Base-by-base conservation (phyloP, 2,797 vertebrate species). In the Schizopygopsis malacanthus region DNA sequence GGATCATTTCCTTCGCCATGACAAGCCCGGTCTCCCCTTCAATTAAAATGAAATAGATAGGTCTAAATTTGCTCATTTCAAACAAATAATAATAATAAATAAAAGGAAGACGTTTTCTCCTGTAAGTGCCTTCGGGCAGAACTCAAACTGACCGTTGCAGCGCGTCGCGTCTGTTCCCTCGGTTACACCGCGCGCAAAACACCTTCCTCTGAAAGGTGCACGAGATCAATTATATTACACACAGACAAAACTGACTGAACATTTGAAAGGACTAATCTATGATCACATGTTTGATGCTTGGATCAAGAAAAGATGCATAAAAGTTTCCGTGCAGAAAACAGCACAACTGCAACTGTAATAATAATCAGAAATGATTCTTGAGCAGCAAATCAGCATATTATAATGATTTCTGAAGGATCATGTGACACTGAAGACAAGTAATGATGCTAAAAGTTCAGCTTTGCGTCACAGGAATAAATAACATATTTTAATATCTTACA, bases 181-280 rank as follows among this genome's bases (percentile, higher is more conserved):
- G 96, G 97, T 91, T 93, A 98, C 97, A 91, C 63, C n/a, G n/a
- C n/a, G n/a, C n/a, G n/a, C n/a, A 92, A 92, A 91, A 92, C 92
- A 92, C 91, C 61, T 20, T 91, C 92, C 39, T 43, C 13, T 59
- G 37, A 69, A 67, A 83, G 25, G 1, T 8, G 69, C 52, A 47
- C 15, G n/a, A 20, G 0, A 37, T 16, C 54, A 11, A 15, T 25
- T 18, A 54, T 41, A 39, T 2, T 59, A 16, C 33, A 70, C 47
- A 20, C n/a, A 43, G 41, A 25, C 39, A 4, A 79, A 61, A 43
- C 76, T 43, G 2, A 43, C 16, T 3, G 4, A 78, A 2, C 4
- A 73, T 47, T 16, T 10, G 7, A 45, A 25, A 47, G 5, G 5
- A 72, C 12, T 18, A 2, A 33, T 18, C 10, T 18, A 73, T 50